Conservation (phyloP, 2,888 invertebrate genomes). For the Mylabris sibirica region DNA sequence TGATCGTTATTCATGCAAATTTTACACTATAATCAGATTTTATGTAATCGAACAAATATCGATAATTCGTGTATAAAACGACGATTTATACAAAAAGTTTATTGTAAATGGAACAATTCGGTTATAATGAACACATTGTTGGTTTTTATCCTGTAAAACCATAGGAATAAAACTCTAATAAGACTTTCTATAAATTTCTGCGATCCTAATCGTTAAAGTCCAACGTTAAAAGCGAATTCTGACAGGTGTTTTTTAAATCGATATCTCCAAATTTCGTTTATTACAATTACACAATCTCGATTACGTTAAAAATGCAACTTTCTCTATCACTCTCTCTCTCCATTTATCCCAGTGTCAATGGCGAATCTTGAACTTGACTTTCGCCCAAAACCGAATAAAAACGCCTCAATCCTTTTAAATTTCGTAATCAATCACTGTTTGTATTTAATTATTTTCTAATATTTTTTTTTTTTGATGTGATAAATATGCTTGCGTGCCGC, state of each 20-base stretch:
- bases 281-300: conserved; percentile 37
- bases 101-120: neutral
- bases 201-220: conserved; percentile 50
- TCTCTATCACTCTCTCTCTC: too few relatives aligned
- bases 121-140: neutral
- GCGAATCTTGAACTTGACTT: neutral
- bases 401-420: neutral
- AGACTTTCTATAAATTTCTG: conserved; percentile 43
- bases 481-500: conserved; percentile 16
- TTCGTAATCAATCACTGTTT: neutral
- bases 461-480: neutral
- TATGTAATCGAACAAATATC: too few relatives aligned
- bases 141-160: too few relatives aligned
- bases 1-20: conserved; percentile 18
- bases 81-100: too few relatives aligned
- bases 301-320: conserved; percentile 12
- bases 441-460: neutral
- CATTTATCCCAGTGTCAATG: neutral
- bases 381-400: neutral
- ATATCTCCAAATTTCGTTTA: conserved; percentile 36
- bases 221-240: conserved; percentile 59
- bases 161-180: too few relatives aligned
- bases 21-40: neutral
- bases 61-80: too few relatives aligned
- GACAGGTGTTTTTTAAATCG: conserved; percentile 56